Evolutionary conservation across 1,140 invertebrate species (phyloP).

Genomic region (Listronotus oregonensis): DNA sequence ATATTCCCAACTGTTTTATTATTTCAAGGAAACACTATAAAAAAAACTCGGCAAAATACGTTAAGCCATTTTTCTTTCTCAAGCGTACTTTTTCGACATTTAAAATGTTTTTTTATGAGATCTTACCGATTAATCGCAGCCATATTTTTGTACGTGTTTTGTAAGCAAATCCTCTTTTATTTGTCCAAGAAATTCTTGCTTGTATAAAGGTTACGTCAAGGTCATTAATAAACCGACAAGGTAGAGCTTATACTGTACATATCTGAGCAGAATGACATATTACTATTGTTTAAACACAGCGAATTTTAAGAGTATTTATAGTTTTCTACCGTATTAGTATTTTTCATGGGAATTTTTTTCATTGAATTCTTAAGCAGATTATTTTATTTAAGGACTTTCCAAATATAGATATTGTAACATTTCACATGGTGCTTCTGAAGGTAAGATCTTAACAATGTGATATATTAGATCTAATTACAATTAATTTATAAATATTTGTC

Average conservation of each 20-base stretch:
- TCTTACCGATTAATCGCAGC: background rate
- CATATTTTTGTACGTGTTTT: constrained; percentile 3
- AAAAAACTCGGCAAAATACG: background rate
- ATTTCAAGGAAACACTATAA: background rate
- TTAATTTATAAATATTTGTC: no score
- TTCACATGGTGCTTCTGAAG: no score
- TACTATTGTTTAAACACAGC: background rate
- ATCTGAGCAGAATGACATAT: background rate
- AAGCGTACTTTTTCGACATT: background rate
- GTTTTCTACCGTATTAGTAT: background rate
- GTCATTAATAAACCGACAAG: constrained; percentile 7
- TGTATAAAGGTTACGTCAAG: constrained; percentile 15
- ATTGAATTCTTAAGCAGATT: no score
- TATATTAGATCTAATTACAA: no score
- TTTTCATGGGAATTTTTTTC: no score
- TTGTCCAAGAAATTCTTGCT: no score
- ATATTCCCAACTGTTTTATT: constrained; percentile 6
- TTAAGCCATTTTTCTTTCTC: constrained; percentile 2
- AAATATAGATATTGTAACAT: no score
- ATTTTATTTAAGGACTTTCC: no score
- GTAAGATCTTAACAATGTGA: no score
- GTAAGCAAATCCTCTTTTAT: constrained; percentile 11
- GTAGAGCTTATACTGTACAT: background rate
- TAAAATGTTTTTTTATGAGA: constrained; percentile 11
- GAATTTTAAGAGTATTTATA: background rate